Percentiles rank a stretch among this genome's conserved stretches.
Conservation (phyloP, 2,797 vertebrate species). For the Strix occidentalis region DNA sequence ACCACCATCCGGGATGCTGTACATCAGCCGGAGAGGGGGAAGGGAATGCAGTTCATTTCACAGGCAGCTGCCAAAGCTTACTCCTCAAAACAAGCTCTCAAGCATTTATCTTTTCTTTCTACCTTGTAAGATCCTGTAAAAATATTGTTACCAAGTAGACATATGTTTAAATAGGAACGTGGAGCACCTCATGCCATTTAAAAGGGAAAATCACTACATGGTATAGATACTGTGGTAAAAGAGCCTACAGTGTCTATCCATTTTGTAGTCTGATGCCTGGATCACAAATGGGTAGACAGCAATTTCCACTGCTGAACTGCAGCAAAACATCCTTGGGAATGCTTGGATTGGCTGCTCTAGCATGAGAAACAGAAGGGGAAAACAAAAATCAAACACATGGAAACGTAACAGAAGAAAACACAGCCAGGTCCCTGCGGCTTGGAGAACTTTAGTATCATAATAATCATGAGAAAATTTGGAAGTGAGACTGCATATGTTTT, state of each 20-base stretch:
- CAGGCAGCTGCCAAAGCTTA: constrained; percentile 34
- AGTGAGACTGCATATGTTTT: background rate
- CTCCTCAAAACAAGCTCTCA: constrained; percentile 17
- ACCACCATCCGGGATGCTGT: constrained; percentile 4
- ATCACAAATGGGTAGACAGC: background rate
- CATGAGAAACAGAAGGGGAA: background rate
- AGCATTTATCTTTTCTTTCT: constrained; percentile 31
- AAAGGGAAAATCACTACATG: background rate
- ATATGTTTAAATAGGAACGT: background rate
- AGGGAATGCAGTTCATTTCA: constrained; percentile 21
- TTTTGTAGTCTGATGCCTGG: background rate
- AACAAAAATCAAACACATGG: background rate
- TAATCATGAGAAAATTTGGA: background rate
- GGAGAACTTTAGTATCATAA: background rate
- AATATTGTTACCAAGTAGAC: background rate
- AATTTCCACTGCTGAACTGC: background rate
- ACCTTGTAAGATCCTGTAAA: background rate
- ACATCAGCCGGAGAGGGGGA: background rate
- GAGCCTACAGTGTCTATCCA: background rate
- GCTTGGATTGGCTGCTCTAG: background rate
- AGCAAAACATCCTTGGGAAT: background rate
- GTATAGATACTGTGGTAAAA: background rate
- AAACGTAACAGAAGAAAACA: background rate
- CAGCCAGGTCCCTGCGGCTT: accelerated
- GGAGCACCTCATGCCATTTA: background rate